Base-by-base conservation (phyloP, 2,113 vertebrate species). In the Malurus melanocephalus region DNA sequence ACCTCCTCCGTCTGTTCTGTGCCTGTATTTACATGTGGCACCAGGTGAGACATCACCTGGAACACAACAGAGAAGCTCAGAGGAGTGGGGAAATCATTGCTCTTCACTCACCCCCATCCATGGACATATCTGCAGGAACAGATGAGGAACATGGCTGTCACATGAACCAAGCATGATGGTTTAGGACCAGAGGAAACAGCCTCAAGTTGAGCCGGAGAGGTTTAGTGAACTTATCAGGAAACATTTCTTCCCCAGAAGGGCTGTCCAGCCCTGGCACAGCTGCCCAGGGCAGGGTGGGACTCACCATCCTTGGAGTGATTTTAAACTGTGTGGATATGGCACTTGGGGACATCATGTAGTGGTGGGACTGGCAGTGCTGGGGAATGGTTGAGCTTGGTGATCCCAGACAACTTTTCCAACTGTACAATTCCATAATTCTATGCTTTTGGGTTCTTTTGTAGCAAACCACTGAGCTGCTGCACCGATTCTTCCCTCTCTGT, bases 1-100 rank as follows among this genome's bases (percentile, higher is more conserved):
- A 61, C 60, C 80, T 72, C 75, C 67, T 60, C 60, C 30, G 2
- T 65, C 68, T 85, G 69, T 56, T 87, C 33, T 16, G 66, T 51
- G 73, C 11, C 7, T 30, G 10, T 27, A 53, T 80, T 62, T 62
- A 89, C 93, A 85, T 12, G 72, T 14, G 78, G 60, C 84, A 38
- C 28, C 0, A 0, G 7, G 53, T 1, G 0, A 87, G 85, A 66
- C 33, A 55, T 86, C 24, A 10, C 66, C 48, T 4, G 16, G 45
- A 45, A 35, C 21, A 93, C 88, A 94, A 89, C 35, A 81, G 53
- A 82, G 91, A 66, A 91, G 80, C 83, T 94, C 26, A 95, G 84
- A 96, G 89, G 24, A 38, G 94, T 84, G 78, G 88, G 43, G 28
- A 62, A 88, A 89, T 61, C 78, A 12, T 20, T 83, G 80, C 42